phyloP scores from a whole-genome alignment of 1,140 invertebrate genomes.

The Drosophila grimshawi region DNA sequence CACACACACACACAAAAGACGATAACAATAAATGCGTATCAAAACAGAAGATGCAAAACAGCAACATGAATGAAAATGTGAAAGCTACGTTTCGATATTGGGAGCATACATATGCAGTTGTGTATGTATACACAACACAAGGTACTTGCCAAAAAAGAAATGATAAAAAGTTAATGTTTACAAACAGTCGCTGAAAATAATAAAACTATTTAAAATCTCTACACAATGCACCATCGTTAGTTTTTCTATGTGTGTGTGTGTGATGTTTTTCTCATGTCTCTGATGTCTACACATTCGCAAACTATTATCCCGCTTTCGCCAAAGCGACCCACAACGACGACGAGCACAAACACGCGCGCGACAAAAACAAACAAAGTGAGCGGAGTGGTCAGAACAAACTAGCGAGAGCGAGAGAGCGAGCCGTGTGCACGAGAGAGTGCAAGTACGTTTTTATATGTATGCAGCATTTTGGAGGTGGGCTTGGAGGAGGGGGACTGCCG shows the following conservation, averaged over 20 bases:
- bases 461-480: background rate
- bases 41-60: constrained; percentile 42
- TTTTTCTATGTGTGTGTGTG: constrained; percentile 14
- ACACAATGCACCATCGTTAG: constrained; percentile 24
- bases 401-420: constrained; percentile 9
- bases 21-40: constrained; percentile 46
- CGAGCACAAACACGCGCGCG: constrained; percentile 73
- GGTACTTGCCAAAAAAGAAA: constrained; percentile 45
- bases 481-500: constrained; percentile 45
- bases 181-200: constrained; percentile 47
- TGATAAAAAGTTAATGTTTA: constrained; percentile 61
- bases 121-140: constrained; percentile 9
- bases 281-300: constrained; percentile 39
- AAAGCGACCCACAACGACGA: constrained; percentile 45
- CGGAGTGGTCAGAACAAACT: constrained; percentile 12
- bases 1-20: background rate
- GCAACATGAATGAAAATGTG: constrained; percentile 66
- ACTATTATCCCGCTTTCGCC: constrained; percentile 67
- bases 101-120: constrained; percentile 1
- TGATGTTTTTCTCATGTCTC: constrained; percentile 2
- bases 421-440: constrained; percentile 4
- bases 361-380: constrained; percentile 68
- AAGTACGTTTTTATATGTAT: constrained; percentile 9
- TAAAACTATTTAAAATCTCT: constrained; percentile 50
- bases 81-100: constrained; percentile 51